A percentile compares a stretch with the other conserved stretches of the same genome.
These are phyloP conservation scores for Lycaena phlaeas DNA, from an alignment of 2,888 invertebrate genomes.

Conservation along the genomic window DNA sequence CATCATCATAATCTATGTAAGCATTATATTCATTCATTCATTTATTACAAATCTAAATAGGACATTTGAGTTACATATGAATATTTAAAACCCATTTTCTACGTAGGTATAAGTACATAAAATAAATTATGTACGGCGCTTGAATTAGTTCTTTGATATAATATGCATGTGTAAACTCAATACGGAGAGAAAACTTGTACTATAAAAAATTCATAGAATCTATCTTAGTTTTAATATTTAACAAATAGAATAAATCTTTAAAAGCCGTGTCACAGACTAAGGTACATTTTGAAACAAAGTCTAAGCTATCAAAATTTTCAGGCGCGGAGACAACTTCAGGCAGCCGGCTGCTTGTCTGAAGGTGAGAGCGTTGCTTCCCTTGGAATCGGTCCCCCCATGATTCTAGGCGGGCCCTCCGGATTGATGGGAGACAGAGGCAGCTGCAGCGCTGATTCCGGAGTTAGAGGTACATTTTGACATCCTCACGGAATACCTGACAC, in stretches of 20 bases:
- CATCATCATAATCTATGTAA: too few relatives aligned
- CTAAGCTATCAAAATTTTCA: conserved; percentile 25
- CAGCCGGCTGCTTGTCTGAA: conserved; percentile 86
- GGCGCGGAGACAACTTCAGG: conserved; percentile 82
- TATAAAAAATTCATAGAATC: too few relatives aligned
- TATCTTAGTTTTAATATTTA: too few relatives aligned
- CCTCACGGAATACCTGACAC: too few relatives aligned
- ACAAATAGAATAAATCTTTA: too few relatives aligned
- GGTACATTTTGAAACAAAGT: neutral
- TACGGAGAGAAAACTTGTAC: too few relatives aligned
- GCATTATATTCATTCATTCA: too few relatives aligned
- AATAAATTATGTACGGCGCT: neutral
- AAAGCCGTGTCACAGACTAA: too few relatives aligned
- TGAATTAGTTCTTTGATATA: neutral
- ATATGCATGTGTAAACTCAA: too few relatives aligned
- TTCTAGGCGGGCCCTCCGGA: conserved; percentile 67
- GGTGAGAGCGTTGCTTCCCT: conserved; percentile 86
- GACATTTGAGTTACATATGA: neutral
- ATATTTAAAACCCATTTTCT: neutral
- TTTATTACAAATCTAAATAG: too few relatives aligned
- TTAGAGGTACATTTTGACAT: conserved; percentile 67
- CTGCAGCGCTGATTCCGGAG: conserved; percentile 90
- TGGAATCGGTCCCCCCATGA: conserved; percentile 76
- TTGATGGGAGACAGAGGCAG: conserved; percentile 81
- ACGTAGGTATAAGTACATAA: too few relatives aligned